Base-by-base conservation (phyloP, 2,113 vertebrate species). In the Gnathonemus longibarbis region DNA sequence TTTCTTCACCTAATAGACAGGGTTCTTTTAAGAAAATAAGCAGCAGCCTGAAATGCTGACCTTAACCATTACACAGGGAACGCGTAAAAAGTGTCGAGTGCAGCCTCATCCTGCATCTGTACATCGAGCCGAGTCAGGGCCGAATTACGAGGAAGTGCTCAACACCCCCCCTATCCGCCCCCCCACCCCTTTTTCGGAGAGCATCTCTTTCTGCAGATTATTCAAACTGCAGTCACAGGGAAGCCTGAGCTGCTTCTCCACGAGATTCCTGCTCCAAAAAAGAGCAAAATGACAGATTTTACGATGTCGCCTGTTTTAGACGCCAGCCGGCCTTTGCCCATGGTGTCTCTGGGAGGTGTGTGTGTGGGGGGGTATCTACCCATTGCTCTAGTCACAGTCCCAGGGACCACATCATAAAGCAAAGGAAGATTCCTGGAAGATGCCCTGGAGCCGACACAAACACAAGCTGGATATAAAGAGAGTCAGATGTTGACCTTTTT, bases 401-500 rank as follows among this genome's bases (percentile, higher is more conserved):
- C 49, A 53, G 70, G n/a, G 8, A 21, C 31, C 3, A 3, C 17
- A 39, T 21, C 70, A 53, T 52, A 89, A 53, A 84, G 45, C 13
- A 3, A 66, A 13, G 10, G 21, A 58, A 42, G 50, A 31, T 42
- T 21, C 48, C 27, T 31, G 35, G 8, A 15, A 83, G 70, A 50
- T 31, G 31, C 66, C 19, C 70, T 84, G 53, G 52, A 90, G 39
- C 5, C 5, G 35, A 90, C 19, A 24, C 46, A 39, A 87, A 7
- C 39, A 87, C 84, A 87, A 19, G 13, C 39, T 27, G 31, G 62
- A 90, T 52, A 17, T 53, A 77, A 77, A 74, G 48, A 52, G 35
- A 87, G 35, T 84, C 58, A 87, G 56, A 85, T 49, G 17, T 35
- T 50, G 84, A 80, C 83, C 74, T 90, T 87, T 90, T 84, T 89